Base-by-base conservation (phyloP, 2,888 invertebrate genomes). In the Sicus ferrugineus region DNA sequence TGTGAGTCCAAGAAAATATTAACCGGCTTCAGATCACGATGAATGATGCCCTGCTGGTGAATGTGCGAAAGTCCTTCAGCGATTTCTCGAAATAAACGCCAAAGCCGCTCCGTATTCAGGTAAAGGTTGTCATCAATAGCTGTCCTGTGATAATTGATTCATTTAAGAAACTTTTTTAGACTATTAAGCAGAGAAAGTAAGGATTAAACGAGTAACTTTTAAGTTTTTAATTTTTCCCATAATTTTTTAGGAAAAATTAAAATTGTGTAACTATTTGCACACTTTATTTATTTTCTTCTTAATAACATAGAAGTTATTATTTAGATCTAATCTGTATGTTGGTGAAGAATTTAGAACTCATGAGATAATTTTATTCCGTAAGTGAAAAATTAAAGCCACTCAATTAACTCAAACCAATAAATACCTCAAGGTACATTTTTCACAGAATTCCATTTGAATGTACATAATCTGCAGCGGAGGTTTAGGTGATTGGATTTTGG, bases 391-490 rank as follows among this genome's bases (percentile, higher is more conserved):
- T n/a, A n/a, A n/a, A n/a, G n/a, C n/a, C n/a, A n/a, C n/a, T n/a
- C n/a, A n/a, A n/a, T 38, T 26, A 77, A 83, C 38, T n/a, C n/a
- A n/a, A n/a, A n/a, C n/a, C n/a, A n/a, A n/a, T n/a, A 26, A 48
- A 92, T 76, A 88, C 84, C 92, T 87, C 34, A 97, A 85, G 0
- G 98, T 99, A 77, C 94, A 95, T 80, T 96, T 97, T 82, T 98
- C 98, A 84, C 99, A 99, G 84, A 96, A 98, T 86, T 99, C 98
- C 99, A 99, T 99, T 87, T 98, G 95, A 76, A 95, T 94, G 81
- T 95, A 97, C 87, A 97, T 90, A 69, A 92, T 79, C 75, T 85
- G 84, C 74, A 82, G 80, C 4, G 77, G 75, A 0, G 81, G 82
- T 14, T 78, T 79, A 0, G 85, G 85, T 0, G 84, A 81, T n/a